phyloP scores from a whole-genome alignment of 2,113 vertebrate species.

The Micromys minutus region DNA sequence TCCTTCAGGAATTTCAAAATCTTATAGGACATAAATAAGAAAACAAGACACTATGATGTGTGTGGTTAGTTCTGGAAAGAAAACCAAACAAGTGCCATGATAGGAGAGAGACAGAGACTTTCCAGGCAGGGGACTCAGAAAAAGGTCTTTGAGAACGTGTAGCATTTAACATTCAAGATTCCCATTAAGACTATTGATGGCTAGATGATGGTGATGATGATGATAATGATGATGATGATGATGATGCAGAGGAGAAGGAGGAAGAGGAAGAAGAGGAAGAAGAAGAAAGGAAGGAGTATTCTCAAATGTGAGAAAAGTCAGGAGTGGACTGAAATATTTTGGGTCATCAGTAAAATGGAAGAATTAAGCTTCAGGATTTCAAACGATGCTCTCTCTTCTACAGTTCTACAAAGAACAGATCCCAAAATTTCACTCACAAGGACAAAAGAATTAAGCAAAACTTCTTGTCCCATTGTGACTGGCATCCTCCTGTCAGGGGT shows the following conservation, averaged over 20 bases:
- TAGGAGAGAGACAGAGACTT: background rate
- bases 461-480: constrained; percentile 29
- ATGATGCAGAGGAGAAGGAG: too few species aligned
- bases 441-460: constrained; percentile 37
- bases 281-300: background rate
- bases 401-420: constrained; percentile 43
- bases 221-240: too few species aligned
- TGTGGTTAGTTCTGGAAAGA: background rate
- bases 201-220: too few species aligned
- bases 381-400: background rate
- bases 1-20: background rate
- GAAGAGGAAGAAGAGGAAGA: too few species aligned
- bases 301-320: background rate
- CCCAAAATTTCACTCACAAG: background rate
- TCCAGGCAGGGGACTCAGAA: background rate
- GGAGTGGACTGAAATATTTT: background rate
- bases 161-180: constrained; percentile 1
- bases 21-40: background rate
- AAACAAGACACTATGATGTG: background rate
- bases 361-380: background rate
- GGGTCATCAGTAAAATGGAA: background rate
- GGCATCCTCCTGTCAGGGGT: constrained; percentile 2
- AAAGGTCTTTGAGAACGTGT: background rate
- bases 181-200: background rate
- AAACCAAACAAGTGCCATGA: background rate